Evolutionary conservation across 2,113 vertebrate species (phyloP).

Genomic region (Sceloporus tristichus): DNA sequence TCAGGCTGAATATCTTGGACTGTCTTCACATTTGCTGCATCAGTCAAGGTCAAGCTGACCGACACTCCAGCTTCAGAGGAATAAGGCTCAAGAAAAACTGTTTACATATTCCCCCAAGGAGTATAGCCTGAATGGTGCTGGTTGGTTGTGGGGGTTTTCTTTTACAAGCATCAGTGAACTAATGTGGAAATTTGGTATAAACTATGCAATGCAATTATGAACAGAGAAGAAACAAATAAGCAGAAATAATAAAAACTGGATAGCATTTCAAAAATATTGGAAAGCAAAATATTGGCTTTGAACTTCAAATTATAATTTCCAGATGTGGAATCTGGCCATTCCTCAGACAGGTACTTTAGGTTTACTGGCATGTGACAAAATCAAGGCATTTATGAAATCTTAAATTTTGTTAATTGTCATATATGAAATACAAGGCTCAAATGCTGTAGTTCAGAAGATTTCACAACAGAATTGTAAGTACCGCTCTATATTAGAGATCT

Average conservation of each 20-base stretch:
- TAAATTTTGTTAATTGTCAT: too few relatives aligned
- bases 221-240: background rate
- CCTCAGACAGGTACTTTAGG: background rate
- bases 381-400: too few relatives aligned
- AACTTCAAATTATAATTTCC: background rate
- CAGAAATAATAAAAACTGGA: background rate
- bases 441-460: too few relatives aligned
- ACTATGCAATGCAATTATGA: background rate
- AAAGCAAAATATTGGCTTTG: background rate
- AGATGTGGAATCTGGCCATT: background rate
- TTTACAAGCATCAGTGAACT: background rate
- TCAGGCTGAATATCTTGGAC: background rate
- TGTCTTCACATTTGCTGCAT: background rate
- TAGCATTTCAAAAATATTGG: background rate
- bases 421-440: too few relatives aligned
- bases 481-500: too few relatives aligned
- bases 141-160: background rate
- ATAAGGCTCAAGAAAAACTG: background rate
- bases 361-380: too few relatives aligned
- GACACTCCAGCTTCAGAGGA: background rate
- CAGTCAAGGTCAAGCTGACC: constrained; percentile 8
- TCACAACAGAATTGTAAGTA: too few relatives aligned
- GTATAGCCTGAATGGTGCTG: background rate
- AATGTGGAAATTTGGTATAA: background rate
- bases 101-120: background rate